Evolutionary conservation across 2,888 invertebrate genomes (phyloP).

Genomic region (Notodonta ziczac): DNA sequence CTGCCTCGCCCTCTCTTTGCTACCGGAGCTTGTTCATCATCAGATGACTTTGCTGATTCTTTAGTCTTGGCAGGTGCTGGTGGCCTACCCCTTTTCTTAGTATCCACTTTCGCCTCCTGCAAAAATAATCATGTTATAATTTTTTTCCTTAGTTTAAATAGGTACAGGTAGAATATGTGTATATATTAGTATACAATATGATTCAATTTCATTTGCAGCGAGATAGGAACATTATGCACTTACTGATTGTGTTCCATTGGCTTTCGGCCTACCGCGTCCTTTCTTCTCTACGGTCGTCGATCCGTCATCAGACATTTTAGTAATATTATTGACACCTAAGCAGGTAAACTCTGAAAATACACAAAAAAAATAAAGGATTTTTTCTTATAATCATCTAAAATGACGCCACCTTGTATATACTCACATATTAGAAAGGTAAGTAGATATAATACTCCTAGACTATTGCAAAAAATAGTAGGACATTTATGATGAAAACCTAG

Average conservation of each 20-base stretch:
- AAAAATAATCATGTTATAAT: constrained; percentile 10
- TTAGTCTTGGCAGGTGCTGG: constrained; percentile 74
- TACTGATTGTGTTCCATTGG: constrained; percentile 80
- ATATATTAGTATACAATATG: too few species aligned
- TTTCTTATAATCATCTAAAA: too few species aligned
- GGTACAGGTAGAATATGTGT: too few species aligned
- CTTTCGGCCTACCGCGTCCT: constrained; percentile 80
- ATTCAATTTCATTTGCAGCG: too few species aligned
- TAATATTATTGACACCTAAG: constrained; percentile 44
- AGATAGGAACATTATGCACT: constrained; percentile 22
- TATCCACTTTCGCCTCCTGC: constrained; percentile 78
- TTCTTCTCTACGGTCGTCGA: constrained; percentile 81
- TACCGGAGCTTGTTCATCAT: constrained; percentile 81
- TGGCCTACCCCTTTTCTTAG: constrained; percentile 78
- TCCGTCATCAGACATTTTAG: constrained; percentile 82
- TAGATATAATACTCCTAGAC: too few species aligned
- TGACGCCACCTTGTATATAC: too few species aligned
- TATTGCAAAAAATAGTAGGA: too few species aligned
- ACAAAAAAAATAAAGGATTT: not conserved
- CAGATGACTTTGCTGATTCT: constrained; percentile 82
- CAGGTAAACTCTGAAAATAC: constrained; percentile 50
- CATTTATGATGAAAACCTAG: too few species aligned
- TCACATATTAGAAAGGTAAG: too few species aligned
- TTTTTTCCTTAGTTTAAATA: too few species aligned
- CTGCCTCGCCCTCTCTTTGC: constrained; percentile 83